Evolutionary conservation across 1,140 invertebrate genomes (phyloP).

Genomic region (Centruroides sculpturatus): DNA sequence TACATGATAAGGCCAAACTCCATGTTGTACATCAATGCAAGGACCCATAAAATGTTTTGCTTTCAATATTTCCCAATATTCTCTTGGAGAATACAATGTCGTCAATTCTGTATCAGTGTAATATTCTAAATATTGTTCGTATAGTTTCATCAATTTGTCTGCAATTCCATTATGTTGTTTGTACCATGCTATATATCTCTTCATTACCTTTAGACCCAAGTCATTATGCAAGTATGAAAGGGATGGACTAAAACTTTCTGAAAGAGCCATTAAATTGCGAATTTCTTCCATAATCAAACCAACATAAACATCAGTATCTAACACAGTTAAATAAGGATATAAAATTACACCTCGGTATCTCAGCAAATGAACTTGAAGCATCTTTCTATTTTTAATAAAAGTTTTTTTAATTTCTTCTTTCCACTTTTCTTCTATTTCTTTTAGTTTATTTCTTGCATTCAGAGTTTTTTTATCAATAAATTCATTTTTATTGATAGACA

Average conservation of each 20-base stretch:
- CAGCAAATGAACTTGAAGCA: no score
- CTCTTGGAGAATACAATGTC: slow-evolving; percentile 43
- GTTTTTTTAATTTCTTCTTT: no score
- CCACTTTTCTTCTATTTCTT: no score
- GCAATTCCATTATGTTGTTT: slow-evolving; percentile 47
- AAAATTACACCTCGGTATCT: no score
- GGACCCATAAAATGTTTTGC: not conserved
- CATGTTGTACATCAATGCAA: slow-evolving; percentile 32
- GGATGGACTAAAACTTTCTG: slow-evolving; percentile 57
- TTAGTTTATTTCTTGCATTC: no score
- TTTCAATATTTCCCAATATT: slow-evolving; percentile 48
- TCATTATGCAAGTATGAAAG: slow-evolving; percentile 44
- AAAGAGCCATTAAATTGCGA: no score
- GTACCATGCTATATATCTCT: slow-evolving; percentile 45
- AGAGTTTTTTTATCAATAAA: no score
- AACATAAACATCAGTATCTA: no score
- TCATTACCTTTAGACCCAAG: slow-evolving; percentile 45
- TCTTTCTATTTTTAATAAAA: no score
- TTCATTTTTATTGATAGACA: no score
- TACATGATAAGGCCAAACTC: slow-evolving; percentile 47
- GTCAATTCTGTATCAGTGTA: slow-evolving; percentile 35
- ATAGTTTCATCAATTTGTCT: slow-evolving; percentile 48
- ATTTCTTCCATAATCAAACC: no score
- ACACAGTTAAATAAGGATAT: no score
- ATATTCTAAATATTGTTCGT: slow-evolving; percentile 52